These are phyloP conservation scores for Cerceris ruficornis DNA, from an alignment of 2,888 invertebrate genomes.

Conservation along the genomic window DNA sequence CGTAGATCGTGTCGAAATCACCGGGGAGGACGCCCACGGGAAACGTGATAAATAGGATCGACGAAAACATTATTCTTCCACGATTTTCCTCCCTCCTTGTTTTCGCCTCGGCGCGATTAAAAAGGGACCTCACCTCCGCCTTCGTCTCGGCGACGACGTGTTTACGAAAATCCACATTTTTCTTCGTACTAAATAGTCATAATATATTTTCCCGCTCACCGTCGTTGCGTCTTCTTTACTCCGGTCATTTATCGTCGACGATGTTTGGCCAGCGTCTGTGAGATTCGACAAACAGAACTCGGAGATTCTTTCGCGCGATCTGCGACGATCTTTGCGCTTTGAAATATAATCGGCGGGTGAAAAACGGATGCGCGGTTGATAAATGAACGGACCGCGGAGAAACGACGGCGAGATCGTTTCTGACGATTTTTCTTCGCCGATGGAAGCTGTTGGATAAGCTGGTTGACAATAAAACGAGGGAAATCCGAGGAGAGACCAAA, in stretches of 20 bases:
- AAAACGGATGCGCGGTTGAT: neutral
- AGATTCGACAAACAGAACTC: too few relatives aligned
- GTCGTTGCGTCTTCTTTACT: slow-evolving; percentile 37
- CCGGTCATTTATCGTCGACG: slow-evolving; percentile 35
- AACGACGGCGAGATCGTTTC: neutral
- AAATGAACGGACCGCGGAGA: neutral
- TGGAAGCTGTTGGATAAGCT: neutral
- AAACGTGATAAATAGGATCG: slow-evolving; percentile 59
- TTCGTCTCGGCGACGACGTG: slow-evolving; percentile 43
- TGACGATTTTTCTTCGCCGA: neutral
- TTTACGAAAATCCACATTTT: slow-evolving; percentile 57
- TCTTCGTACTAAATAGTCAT: slow-evolving; percentile 52
- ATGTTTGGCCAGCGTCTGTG: too few relatives aligned
- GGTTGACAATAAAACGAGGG: too few relatives aligned
- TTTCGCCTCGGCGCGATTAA: slow-evolving; percentile 39
- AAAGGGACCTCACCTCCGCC: slow-evolving; percentile 15
- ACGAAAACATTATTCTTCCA: slow-evolving; percentile 60
- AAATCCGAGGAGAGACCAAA: too few relatives aligned
- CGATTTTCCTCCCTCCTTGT: slow-evolving; percentile 46
- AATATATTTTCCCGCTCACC: slow-evolving; percentile 47
- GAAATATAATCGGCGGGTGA: too few relatives aligned
- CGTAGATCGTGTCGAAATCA: slow-evolving; percentile 67
- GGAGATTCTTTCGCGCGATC: too few relatives aligned
- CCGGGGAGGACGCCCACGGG: slow-evolving; percentile 55
- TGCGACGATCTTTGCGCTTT: too few relatives aligned